phyloP scores from a whole-genome alignment of 2,113 vertebrate genomes.

The Uria lomvia region DNA sequence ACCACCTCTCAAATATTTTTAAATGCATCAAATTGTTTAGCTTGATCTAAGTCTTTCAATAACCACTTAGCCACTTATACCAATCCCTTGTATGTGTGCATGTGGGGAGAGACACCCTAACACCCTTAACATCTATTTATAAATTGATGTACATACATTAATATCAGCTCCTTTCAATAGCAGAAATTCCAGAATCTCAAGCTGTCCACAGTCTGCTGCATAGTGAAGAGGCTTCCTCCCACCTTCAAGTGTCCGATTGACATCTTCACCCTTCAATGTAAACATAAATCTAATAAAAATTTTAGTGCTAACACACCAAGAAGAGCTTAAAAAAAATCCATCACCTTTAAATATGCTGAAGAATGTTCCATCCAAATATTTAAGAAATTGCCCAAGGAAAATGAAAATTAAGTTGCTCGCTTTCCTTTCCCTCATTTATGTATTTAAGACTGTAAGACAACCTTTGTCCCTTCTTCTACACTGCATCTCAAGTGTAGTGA shows the following conservation, averaged over 20 bases:
- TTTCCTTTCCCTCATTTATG: background rate
- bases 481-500: background rate
- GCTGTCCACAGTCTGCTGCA: constrained; percentile 90
- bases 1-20: background rate
- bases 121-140: background rate
- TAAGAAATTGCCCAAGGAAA: background rate
- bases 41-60: background rate
- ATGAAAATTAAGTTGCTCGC: background rate
- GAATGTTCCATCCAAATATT: background rate
- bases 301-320: background rate
- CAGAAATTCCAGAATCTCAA: constrained; percentile 87
- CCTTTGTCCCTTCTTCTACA: background rate
- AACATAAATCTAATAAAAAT: background rate
- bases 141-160: constrained; percentile 80
- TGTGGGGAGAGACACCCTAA: background rate
- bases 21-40: background rate
- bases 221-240: constrained; percentile 93
- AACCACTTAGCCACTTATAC: background rate
- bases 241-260: constrained; percentile 87
- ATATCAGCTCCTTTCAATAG: constrained; percentile 93
- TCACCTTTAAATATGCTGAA: background rate
- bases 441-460: background rate
- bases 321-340: background rate
- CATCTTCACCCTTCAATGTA: constrained; percentile 83
- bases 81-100: background rate